phyloP scores from a whole-genome alignment of 2,888 invertebrate species.

The Tiliacea aurago region DNA sequence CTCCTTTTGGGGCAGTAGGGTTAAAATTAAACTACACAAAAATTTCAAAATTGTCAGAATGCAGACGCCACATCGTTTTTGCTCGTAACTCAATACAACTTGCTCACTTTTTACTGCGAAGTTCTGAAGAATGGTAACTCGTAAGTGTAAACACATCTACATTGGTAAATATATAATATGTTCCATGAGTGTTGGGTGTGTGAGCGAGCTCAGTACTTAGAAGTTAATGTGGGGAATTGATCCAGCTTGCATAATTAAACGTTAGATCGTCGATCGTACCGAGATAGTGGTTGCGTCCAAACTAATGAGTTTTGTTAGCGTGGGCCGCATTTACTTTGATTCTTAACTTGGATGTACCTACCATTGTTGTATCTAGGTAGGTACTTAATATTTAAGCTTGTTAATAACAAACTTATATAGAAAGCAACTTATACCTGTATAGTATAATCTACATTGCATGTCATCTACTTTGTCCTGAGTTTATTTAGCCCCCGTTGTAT shows the following conservation, averaged over 20 bases:
- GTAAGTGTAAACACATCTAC: background rate
- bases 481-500: too few species aligned
- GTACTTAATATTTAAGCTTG: background rate
- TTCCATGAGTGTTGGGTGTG: conserved; percentile 9
- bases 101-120: background rate
- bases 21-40: background rate
- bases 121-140: background rate
- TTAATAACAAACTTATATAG: background rate
- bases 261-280: conserved; percentile 28
- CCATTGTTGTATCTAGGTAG: background rate
- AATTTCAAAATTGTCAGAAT: background rate
- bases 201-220: conserved; percentile 17
- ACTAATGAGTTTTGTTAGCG: conserved; percentile 41
- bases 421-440: background rate
- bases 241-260: conserved; percentile 54
- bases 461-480: background rate
- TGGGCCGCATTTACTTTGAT: conserved; percentile 22
- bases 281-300: conserved; percentile 44
- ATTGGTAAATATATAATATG: background rate
- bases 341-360: conserved; percentile 13
- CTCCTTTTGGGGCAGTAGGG: background rate
- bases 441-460: background rate
- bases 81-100: background rate
- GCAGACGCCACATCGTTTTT: background rate
- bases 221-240: conserved; percentile 50